Base-by-base conservation (phyloP, 64 coral and sea anemone genomes). In the Catalaphyllia jardinei region DNA sequence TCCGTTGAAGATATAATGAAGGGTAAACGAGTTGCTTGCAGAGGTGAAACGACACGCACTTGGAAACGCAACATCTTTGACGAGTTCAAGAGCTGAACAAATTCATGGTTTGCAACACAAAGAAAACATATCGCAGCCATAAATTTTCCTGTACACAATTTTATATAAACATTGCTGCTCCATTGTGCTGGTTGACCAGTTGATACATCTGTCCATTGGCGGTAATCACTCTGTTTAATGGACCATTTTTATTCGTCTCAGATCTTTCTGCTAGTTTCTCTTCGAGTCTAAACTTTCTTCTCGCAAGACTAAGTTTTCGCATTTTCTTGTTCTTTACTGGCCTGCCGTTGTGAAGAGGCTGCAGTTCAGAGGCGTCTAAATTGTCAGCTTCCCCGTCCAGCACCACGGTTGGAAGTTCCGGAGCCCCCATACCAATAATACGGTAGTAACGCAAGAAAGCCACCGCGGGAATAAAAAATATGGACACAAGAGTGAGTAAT, bases 401-500 rank as follows among this genome's bases (percentile, higher is more conserved):
- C 22, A 93, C 88, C 24, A 87, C 91, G 0, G 85, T 35, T 31
- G 95, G 95, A 14, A 97, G 88, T 60, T 89, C 88, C 8, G 76
- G 86, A 38, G 67, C 83, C 31, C 67, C n/a, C 55, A 91, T 89
- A 28, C 77, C 72, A 31, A 95, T 88, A 74, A 93, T 87, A 7
- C 97, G 74, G 75, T 91, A 99, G 64, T 99, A 99, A 24, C 90
- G 84, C 24, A 95, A 69, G 10, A 99, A 77, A 0, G 94, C 97
- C 16, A 99, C 88, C 8, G 88, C 94, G 2, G 97, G 97, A 3
- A 99, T 99, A 63, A 94, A 99, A 38, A 99, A 88, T 8, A 99
- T 95, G 24, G 97, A 93, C 33, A 87, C 82, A 35, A 99, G 83
- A 17, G 88, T 99, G 14, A 99, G 64, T 19, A 92, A 90, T 46